Base-by-base conservation (phyloP, 2,797 vertebrate species). In the Phaenicophaeus curvirostris region DNA sequence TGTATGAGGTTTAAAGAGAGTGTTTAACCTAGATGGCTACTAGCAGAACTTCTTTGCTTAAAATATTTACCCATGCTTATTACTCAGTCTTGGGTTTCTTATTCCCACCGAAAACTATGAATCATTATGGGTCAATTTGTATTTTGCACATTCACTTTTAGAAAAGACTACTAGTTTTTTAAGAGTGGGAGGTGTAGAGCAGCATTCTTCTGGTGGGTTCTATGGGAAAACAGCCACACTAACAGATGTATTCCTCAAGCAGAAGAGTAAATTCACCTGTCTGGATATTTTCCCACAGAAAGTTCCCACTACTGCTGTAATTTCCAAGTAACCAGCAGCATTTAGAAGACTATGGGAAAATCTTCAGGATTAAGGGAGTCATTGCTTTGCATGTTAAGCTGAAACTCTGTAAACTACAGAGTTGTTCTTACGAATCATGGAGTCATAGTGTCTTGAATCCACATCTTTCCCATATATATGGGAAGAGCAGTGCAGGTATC, bases 1-100 rank as follows among this genome's bases (percentile, higher is more conserved):
- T 85, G 80, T 61, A 86, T 59, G 48, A 85, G 4, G 37, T 82
- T 91, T 35, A 78, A 84, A 41, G 25, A 71, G 90, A 62, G 53
- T 53, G 25, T 79, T 86, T 73, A 84, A 93, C 58, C 55, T 84
- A 84, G 42, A 25, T 93, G 59, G 48, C 71, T 82, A 53, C 51
- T 55, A 81, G 59, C 16, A 85, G 88, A 95, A 82, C 48, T 78
- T 55, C 54, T 93, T 51, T 78, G 17, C 58, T 91, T 81, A 83
- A n/a, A 18, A 15, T 63, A 72, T 84, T 93, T 81, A 41, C 13
- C 42, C 20, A 12, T 79, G 42, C 30, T 37, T 73, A 85, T 88
- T 85, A 58, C 13, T 14, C 61, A 61, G 37, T 58, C 54, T 68
- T 91, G 39, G 28, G 30, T 20, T 78, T 21, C 48, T 90, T 90